Base-by-base conservation (phyloP, 1,140 invertebrate genomes). In the Araneus ventricosus region DNA sequence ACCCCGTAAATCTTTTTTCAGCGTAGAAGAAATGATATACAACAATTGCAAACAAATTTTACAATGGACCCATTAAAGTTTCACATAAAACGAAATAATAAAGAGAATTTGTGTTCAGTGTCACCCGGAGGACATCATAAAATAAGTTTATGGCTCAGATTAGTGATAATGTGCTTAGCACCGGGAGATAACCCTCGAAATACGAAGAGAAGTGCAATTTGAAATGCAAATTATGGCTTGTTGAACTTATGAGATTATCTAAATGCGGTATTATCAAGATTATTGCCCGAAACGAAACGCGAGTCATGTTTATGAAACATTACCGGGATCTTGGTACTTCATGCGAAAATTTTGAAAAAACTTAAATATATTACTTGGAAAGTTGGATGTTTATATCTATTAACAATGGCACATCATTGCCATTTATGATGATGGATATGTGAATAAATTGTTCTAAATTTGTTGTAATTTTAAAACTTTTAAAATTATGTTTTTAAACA, bases 51-150 rank as follows among this genome's bases (percentile, higher is more conserved):
- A 75, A 75, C 70, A 75, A 75, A 75, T 75, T 75, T 75, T 75
- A 75, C 70, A 75, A 75, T 75, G 70, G 34, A 75, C 70, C 70
- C n/a, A 45, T 84, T 41, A 84, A 45, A 84, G 80, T 52, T 45
- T 84, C 45, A 84, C 80, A 84, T 84, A 45, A 84, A 84, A 84
- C n/a, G 24, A 84, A 45, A 52, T 41, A 84, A 84, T 52, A 84
- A 84, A 84, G 80, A 52, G 45, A 45, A 52, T 41, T 45, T n/a
- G 39, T 52, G 39, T 84, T 84, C 45, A 52, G 39, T 84, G 80
- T 10, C 80, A 27, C 80, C 80, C 80, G 14, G 80, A 41, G 80
- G 80, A 84, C 80, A 41, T 52, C 39, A 52, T 84, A 84, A 84
- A 84, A 52, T 41, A 84, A 84, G 45, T 84, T 84, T 84, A 84